These are phyloP conservation scores for Uloborus plumipes DNA, from an alignment of 2,888 invertebrate species.

Conservation along the genomic window DNA sequence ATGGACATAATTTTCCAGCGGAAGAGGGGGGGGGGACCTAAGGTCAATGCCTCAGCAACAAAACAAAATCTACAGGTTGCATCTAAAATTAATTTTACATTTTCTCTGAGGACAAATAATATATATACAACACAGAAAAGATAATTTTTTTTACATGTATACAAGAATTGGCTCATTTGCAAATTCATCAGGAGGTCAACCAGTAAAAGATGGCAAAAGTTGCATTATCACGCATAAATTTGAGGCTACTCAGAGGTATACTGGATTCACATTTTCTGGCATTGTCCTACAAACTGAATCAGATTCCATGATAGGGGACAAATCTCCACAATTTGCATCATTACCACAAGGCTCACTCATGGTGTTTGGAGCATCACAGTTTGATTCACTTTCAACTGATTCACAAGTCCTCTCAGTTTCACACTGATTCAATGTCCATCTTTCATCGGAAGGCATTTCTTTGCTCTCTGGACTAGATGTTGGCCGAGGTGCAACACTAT, in stretches of 20 bases:
- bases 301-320: slow-evolving; percentile 5
- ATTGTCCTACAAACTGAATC: slow-evolving; percentile 43
- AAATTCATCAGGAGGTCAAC: neutral
- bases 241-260: slow-evolving; percentile 47
- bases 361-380: slow-evolving; percentile 52
- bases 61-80: neutral
- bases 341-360: neutral
- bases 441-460: slow-evolving; percentile 22
- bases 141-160: neutral
- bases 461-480: slow-evolving; percentile 49
- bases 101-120: neutral
- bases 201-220: slow-evolving; percentile 37
- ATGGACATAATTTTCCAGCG: slow-evolving; percentile 45
- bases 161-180: slow-evolving; percentile 14
- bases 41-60: too few relatives aligned
- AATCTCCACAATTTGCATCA: slow-evolving; percentile 3
- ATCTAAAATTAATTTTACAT: slow-evolving; percentile 1
- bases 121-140: too few relatives aligned
- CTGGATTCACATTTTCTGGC: slow-evolving; percentile 40
- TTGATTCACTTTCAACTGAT: slow-evolving; percentile 18
- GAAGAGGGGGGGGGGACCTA: slow-evolving; percentile 3
- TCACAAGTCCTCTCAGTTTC: slow-evolving; percentile 45
- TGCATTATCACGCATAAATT: slow-evolving; percentile 28
- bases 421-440: slow-evolving; percentile 14
- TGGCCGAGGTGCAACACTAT: neutral